Base-by-base conservation (phyloP, 2,797 vertebrate species). In the Onychomys arenicola region DNA sequence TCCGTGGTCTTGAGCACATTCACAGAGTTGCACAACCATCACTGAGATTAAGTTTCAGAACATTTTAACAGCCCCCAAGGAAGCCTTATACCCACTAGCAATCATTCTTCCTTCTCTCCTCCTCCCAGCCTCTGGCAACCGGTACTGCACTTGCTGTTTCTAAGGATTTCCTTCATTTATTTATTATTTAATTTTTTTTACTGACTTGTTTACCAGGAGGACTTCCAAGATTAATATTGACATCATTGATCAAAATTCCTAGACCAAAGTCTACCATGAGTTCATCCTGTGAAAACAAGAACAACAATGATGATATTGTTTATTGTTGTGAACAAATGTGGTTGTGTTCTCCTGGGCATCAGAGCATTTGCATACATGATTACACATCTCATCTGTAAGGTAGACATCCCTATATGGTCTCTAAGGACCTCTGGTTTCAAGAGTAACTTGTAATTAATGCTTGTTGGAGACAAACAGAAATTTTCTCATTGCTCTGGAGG, bases 181-280 rank as follows among this genome's bases (percentile, higher is more conserved):
- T 85, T 83, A 63, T 89, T 55, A 76, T 61, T 92, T 63, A 52
- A 85, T 85, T 49, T 82, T 63, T 91, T 76, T 92, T 57, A 83
- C 84, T 69, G 75, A 83, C 69, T 94, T 96, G 90, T 95, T 96
- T 97, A 92, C 77, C 49, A 86, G 85, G 78, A 90, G 57, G 71
- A 95, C 78, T 93, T 92, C 94, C 92, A 96, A 95, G 90, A 94
- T 94, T 83, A 86, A 95, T 75, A 82, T 25, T 95, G 92, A 95
- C 43, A 65, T 88, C 84, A 86, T 34, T 87, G 91, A 84, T 89
- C 65, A 40, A 63, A 83, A 93, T 95, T 75, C 86, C 75, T 46
- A 93, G 86, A 83, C 82, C 2, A 21, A 87, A 94, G 84, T 94
- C 90, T 93, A 92, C 27, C 89, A 43, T 84, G 97, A 96, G 93